Base-by-base conservation (phyloP, 2,797 vertebrate genomes). In the Crocidura indochinensis region DNA sequence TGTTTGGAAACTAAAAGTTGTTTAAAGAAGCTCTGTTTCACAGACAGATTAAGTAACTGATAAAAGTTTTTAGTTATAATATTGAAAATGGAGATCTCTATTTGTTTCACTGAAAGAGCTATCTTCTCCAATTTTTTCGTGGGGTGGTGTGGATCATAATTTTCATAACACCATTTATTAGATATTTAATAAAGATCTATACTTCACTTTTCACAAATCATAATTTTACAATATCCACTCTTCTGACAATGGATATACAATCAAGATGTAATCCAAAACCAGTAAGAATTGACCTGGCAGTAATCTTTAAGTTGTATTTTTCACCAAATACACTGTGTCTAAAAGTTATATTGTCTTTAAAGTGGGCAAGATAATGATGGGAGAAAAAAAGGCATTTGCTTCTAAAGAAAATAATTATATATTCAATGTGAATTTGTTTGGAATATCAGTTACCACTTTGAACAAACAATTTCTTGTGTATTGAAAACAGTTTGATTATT, bases 391-490 rank as follows among this genome's bases (percentile, higher is more conserved):
- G 71, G 27, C 10, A 72, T 84, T 71, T 29, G 78, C 86, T 90
- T 82, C 82, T 67, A 3, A 29, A 82, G 51, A 87, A 53, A 82
- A 89, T 87, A 91, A 84, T 75, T 71, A 95, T 96, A 94, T 96
- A 94, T 94, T 26, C 67, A 89, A 64, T 80, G 87, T 86, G 19
- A 84, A 83, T 94, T 94, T 90, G 86, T 89, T 85, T 92, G 65
- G 82, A 94, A 74, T 92, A 87, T 93, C 75, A 87, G 93, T 62
- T 91, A 86, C 65, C 60, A 81, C 75, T 64, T 51, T 80, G 95
- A 94, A 96, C 92, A 96, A 95, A 94, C 91, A 91, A 71, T 91
- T 90, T 90, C 87, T 96, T 95, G 91, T 96, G 68, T 60, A 84
- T 79, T 77, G 38, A 94, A 91, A 1, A 44, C 44, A 60, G 76